Evolutionary conservation across 2,888 invertebrate species (phyloP).

Genomic region (Caenorhabditis zanzibari): DNA sequence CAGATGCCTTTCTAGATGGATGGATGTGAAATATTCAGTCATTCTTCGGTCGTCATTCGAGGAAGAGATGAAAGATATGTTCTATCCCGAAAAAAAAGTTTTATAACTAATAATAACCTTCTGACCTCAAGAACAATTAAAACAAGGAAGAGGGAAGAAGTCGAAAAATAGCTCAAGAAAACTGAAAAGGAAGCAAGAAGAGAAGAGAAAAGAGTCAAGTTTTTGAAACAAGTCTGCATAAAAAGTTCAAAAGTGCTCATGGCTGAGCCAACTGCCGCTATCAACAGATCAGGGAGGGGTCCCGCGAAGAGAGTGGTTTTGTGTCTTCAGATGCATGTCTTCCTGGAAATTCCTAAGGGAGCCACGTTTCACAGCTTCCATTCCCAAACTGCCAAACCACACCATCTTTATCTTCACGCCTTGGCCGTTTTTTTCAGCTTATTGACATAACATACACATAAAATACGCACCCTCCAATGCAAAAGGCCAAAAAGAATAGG

Average conservation of each 20-base stretch:
- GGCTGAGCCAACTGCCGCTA: slow-evolving; percentile 42
- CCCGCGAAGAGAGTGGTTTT: slow-evolving; percentile 38
- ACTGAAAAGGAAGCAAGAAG: slow-evolving; percentile 3
- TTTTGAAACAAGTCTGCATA: slow-evolving; percentile 58
- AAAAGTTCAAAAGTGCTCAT: slow-evolving; percentile 61
- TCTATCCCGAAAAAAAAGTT: not conserved
- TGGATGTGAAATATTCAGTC: slow-evolving; percentile 36
- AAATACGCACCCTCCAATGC: slow-evolving; percentile 46
- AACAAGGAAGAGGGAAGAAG: not conserved
- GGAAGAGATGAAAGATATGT: not conserved
- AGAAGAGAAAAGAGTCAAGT: slow-evolving; percentile 21
- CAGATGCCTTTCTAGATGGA: slow-evolving; percentile 28
- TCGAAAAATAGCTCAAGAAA: not conserved
- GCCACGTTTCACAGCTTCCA: slow-evolving; percentile 61
- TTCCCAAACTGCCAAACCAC: slow-evolving; percentile 25
- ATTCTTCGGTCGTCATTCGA: not conserved
- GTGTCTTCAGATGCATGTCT: slow-evolving; percentile 26
- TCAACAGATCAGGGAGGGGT: slow-evolving; percentile 53
- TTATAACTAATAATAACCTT: not conserved
- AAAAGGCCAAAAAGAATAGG: slow-evolving; percentile 30
- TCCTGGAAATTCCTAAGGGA: slow-evolving; percentile 62
- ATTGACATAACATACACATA: slow-evolving; percentile 62
- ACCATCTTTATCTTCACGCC: slow-evolving; percentile 46
- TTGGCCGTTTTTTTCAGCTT: slow-evolving; percentile 45
- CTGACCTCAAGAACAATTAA: slow-evolving; percentile 28